phyloP scores from a whole-genome alignment of 2,113 vertebrate species.

The Gobiocypris rarus region DNA sequence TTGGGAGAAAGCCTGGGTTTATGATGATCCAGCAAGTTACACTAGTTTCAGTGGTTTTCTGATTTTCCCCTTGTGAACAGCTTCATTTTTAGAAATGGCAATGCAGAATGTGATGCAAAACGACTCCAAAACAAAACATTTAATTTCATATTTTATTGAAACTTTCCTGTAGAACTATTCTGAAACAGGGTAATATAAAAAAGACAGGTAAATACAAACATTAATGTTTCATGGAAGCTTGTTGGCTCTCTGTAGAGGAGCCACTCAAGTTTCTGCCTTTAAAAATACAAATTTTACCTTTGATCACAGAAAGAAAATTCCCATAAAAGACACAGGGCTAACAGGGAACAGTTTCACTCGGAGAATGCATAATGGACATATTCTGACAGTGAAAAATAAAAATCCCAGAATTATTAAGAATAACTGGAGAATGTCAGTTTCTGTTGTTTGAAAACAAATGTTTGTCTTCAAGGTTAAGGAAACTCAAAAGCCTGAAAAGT shows the following conservation, averaged over 20 bases:
- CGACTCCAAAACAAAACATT: background rate
- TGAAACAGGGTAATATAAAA: slow-evolving; percentile 51
- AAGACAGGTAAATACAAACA: slow-evolving; percentile 49
- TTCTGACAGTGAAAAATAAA: background rate
- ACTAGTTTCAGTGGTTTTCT: slow-evolving; percentile 51
- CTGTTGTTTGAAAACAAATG: background rate
- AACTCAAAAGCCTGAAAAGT: slow-evolving; percentile 30
- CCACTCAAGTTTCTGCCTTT: slow-evolving; percentile 20
- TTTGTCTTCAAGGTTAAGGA: slow-evolving; percentile 3
- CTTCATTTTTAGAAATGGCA: background rate
- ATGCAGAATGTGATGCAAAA: background rate
- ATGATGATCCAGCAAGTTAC: slow-evolving; percentile 21
- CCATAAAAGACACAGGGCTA: background rate
- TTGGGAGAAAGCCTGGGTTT: slow-evolving; percentile 53
- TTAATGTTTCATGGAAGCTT: slow-evolving; percentile 15
- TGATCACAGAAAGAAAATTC: slow-evolving; percentile 22
- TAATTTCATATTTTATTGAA: slow-evolving; percentile 57
- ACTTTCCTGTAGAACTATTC: slow-evolving; percentile 39
- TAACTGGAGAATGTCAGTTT: background rate
- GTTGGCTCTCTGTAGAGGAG: background rate
- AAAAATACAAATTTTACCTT: slow-evolving; percentile 44
- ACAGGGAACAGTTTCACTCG: background rate
- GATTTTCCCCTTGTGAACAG: slow-evolving; percentile 35
- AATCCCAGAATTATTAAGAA: slow-evolving; percentile 18
- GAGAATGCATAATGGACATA: background rate